Evolutionary conservation across 2,888 invertebrate species (phyloP).

Genomic region (Nycteola revayana): DNA sequence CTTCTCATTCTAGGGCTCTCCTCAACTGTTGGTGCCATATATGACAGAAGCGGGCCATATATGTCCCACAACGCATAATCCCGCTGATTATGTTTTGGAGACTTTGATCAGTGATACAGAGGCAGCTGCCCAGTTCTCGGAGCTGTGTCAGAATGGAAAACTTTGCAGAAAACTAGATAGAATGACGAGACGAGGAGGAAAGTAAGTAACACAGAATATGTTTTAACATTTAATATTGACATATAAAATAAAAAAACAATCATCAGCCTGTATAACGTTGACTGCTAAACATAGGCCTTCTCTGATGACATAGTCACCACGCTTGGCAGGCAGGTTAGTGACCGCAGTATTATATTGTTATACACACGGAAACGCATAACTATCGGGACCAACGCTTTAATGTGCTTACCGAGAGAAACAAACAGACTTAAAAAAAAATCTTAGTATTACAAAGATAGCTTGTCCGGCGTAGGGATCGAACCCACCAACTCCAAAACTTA

Average conservation of each 20-base stretch:
- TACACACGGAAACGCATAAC: no score
- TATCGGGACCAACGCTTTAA: no score
- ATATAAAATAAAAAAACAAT: not conserved
- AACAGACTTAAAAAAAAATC: no score
- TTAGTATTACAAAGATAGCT: no score
- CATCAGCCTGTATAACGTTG: no score
- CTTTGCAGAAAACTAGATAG: slow-evolving; percentile 59
- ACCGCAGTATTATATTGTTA: no score
- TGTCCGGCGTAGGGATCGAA: no score
- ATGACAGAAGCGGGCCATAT: slow-evolving; percentile 83
- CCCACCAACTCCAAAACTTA: no score
- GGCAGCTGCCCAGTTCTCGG: slow-evolving; percentile 57
- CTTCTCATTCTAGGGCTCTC: slow-evolving; percentile 81
- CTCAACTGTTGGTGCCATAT: slow-evolving; percentile 86
- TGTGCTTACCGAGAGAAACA: no score
- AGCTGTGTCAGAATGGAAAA: slow-evolving; percentile 69
- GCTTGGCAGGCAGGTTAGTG: no score
- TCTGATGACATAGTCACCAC: no score
- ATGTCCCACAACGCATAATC: slow-evolving; percentile 90
- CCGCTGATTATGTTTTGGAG: slow-evolving; percentile 86
- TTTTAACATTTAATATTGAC: not conserved
- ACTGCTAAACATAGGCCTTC: no score
- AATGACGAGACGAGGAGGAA: slow-evolving; percentile 56
- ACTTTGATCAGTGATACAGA: slow-evolving; percentile 52
- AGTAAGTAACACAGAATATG: slow-evolving; percentile 48